Evolutionary conservation across 2,797 vertebrate species (phyloP).

Genomic region (Bovichtus variegatus): DNA sequence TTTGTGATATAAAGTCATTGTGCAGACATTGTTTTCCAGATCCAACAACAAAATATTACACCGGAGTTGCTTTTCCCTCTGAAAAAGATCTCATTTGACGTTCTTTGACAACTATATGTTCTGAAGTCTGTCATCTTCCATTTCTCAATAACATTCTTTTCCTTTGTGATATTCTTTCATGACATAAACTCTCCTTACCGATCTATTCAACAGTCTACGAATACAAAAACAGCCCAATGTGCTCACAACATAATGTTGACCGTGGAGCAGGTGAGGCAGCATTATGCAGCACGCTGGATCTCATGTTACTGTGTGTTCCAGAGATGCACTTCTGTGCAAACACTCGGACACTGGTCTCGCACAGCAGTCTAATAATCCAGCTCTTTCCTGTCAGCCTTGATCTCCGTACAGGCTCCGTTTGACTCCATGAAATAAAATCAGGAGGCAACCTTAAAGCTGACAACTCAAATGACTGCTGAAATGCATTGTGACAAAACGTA

Average conservation of each 20-base stretch:
- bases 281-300: neutral
- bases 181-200: neutral
- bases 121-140: neutral
- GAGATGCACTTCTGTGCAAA: constrained; percentile 7
- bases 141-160: neutral
- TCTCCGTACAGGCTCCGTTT: neutral
- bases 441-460: neutral
- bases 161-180: too few species aligned
- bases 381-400: constrained; percentile 9
- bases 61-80: neutral
- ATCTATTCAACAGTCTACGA: neutral
- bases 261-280: constrained; percentile 29
- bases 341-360: neutral
- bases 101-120: neutral
- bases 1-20: neutral
- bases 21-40: neutral
- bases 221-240: too few species aligned
- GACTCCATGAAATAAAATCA: neutral
- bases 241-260: constrained; percentile 41
- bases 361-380: neutral
- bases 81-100: neutral
- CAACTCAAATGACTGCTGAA: too few species aligned
- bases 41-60: neutral
- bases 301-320: constrained; percentile 37
- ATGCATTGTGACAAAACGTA: too few species aligned